Conservation (phyloP, 2,888 invertebrate genomes). For the Drosophila hawaiiensis region DNA sequence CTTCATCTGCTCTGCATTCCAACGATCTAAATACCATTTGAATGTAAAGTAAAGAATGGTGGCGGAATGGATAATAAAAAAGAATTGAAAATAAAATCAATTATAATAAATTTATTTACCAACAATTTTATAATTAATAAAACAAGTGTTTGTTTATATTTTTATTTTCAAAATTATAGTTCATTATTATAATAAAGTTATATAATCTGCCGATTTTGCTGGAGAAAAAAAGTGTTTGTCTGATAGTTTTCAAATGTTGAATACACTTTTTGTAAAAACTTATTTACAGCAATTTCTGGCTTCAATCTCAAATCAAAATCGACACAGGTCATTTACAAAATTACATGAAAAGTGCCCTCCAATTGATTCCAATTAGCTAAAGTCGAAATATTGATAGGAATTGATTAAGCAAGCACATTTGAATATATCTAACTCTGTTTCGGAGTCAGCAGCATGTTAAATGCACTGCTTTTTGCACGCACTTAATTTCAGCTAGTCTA, state of each 20-base stretch:
- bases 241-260: neutral
- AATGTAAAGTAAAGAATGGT: no score
- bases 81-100: neutral
- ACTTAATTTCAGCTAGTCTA: neutral
- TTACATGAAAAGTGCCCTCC: neutral
- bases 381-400: neutral
- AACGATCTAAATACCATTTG: no score
- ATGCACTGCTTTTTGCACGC: slow-evolving; percentile 36
- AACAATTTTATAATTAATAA: neutral
- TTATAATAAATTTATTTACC: neutral
- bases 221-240: neutral
- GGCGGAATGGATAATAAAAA: neutral
- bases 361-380: neutral
- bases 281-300: no score
- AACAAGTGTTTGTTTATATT: neutral
- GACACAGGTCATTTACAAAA: neutral
- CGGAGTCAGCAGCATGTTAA: slow-evolving; percentile 2
- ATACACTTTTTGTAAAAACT: neutral
- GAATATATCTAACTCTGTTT: no score
- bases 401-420: neutral
- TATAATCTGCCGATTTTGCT: neutral
- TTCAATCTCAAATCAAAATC: neutral
- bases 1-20: neutral
- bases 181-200: neutral
- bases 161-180: neutral